Base-by-base conservation (phyloP, 2,888 invertebrate genomes). In the Sycophila texana region DNA sequence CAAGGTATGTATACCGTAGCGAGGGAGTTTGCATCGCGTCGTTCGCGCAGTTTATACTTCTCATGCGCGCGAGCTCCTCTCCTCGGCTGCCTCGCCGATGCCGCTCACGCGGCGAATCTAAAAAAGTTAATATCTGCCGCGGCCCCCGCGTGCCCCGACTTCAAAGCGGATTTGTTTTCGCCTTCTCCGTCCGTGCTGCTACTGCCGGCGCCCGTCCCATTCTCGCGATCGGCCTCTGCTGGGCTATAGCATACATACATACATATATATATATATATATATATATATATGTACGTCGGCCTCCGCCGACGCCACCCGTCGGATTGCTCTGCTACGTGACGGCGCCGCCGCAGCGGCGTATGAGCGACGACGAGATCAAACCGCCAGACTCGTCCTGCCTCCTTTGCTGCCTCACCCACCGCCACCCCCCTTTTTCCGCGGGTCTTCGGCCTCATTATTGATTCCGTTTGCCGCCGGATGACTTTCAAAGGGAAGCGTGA, bases 51-150 rank as follows among this genome's bases (percentile, higher is more conserved):
- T 87, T 88, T 87, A 86, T 87, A 86, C 85, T 83, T 86, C 85
- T 86, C 86, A 84, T 87, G 85, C 84, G 83, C 82, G 85, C 81
- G 78, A 39, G 65, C 39, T 55, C 49, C n/a, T 22, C 39, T 53
- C 60, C 70, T 53, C 57, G 49, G 57, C 61, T 55, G 18, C 12
- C 30, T 57, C 39, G 72, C 74, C 85, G 85, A 87, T 86, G 84
- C 84, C 81, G 84, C 83, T 85, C 86, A 85, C 85, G 85, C 83
- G 72, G 74, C 71, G 85, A 86, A 86, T 86, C 84, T 84, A 86
- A 88, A 88, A 89, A 87, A 86, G 86, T 88, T 89, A 88, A 88
- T 88, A 89, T 88, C 87, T 86, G 83, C 86, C 85, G 85, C 81
- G 84, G 84, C 73, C 80, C 66, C 82, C 74, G 83, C 85, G 86